Evolutionary conservation across 2,797 vertebrate species (phyloP), one percentile per base, ranked within the genome.

Genomic region (Antennarius maculatus): DNA sequence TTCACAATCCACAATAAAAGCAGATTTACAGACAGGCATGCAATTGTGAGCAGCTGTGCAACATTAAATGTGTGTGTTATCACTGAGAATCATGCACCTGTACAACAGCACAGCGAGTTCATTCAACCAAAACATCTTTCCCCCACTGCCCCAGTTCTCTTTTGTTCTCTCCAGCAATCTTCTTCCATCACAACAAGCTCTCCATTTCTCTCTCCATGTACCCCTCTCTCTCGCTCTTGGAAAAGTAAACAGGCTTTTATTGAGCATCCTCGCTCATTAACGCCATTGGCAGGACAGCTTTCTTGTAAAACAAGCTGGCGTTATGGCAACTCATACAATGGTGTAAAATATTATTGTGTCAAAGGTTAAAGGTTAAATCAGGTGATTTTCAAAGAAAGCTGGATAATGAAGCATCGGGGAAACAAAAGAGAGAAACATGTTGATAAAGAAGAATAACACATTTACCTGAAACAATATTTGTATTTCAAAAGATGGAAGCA

Each of bases 241-340:
- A 87, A 87, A 88, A 80, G 72, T 73, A 87, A 85, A 89, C 85
- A 87, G 64, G 71, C 71, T 70, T 54, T 69, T 71, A 79, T 83
- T 54, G 72, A 57, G 66, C 74, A 18, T 51, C 63, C 52, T 50
- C n/a, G 14, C 73, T 87, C 74, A 80, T 86, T 85, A 81, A 67
- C 57, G 49, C 65, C 66, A 53, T 49, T 75, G 61, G 56, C 65
- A 63, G 56, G 71, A 71, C 78, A 74, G 74, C 61, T 68, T 64
- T 70, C 70, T 52, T 47, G 62, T 54, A 49, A 74, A 86, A 76
- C 56, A 67, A 70, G 45, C 61, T 63, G 57, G 54, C 76, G 72
- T 87, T 82, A 62, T 74, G 62, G 58, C 66, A 79, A 81, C 81
- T 83, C 70, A 63, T 68, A 51, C n/a, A 3, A 48, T 14, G 3